Percentiles rank a stretch among this genome's conserved stretches.
phyloP scores from a whole-genome alignment of 2,888 invertebrate genomes.

The Notodonta ziczac region DNA sequence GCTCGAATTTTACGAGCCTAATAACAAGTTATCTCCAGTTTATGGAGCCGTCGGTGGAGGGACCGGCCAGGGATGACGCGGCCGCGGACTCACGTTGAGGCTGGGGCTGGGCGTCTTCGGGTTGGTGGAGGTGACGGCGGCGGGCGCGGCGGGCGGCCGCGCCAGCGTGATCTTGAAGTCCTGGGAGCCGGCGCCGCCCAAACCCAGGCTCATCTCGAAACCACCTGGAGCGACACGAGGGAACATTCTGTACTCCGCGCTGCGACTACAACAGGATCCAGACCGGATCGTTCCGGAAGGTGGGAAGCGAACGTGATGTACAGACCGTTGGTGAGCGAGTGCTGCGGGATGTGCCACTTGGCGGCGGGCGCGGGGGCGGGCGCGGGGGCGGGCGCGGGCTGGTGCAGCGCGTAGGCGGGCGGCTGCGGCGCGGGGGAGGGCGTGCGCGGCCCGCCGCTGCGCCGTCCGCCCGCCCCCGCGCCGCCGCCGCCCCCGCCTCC shows the following conservation, averaged over 20 bases:
- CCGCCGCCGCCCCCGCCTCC: constrained; percentile 43
- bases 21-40: no score
- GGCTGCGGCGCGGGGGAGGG: constrained; percentile 64
- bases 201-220: constrained; percentile 39
- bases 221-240: constrained; percentile 30
- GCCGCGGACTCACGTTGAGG: constrained; percentile 77
- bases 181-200: constrained; percentile 52
- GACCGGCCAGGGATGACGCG: no score
- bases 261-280: no score
- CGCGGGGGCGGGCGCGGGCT: constrained; percentile 28
- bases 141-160: constrained; percentile 53
- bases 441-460: constrained; percentile 49
- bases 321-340: constrained; percentile 69
- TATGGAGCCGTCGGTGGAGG: no score
- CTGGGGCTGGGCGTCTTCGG: constrained; percentile 94
- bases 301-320: no score
- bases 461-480: constrained; percentile 75
- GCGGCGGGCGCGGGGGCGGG: constrained; percentile 65
- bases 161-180: constrained; percentile 89
- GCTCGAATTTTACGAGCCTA: no score
- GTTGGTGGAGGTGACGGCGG: constrained; percentile 90
- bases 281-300: neutral
- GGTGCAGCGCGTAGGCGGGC: constrained; percentile 33
- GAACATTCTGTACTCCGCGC: neutral
- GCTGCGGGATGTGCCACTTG: constrained; percentile 92